Percentiles rank a stretch among this genome's conserved stretches.
Conservation (phyloP, 2,113 vertebrate genomes). For the Morone chrysops region DNA sequence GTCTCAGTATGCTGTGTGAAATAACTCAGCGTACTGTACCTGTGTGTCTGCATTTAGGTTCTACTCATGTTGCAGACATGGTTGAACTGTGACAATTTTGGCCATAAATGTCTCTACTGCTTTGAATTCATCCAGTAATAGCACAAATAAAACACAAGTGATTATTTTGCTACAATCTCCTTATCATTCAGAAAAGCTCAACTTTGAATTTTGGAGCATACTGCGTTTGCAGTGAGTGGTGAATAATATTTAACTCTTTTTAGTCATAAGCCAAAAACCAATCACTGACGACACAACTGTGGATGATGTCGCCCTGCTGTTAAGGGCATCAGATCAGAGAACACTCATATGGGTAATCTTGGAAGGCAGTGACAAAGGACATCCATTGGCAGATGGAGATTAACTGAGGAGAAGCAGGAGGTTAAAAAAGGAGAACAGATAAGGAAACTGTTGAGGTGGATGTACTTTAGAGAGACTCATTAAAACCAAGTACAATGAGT, state of each 20-base stretch:
- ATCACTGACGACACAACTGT: neutral
- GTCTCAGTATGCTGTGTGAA: neutral
- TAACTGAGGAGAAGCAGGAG: conserved; percentile 21
- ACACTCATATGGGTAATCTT: conserved; percentile 24
- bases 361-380: conserved; percentile 19
- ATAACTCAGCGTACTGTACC: neutral
- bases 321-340: conserved; percentile 30
- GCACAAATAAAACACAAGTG: conserved; percentile 12
- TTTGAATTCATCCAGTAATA: conserved; percentile 26
- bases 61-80: conserved; percentile 8
- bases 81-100: conserved; percentile 21
- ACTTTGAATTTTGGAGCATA: conserved; percentile 18
- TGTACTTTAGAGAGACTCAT: conserved; percentile 63
- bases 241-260: conserved; percentile 15
- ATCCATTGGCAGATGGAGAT: conserved; percentile 16
- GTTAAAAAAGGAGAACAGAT: conserved; percentile 29
- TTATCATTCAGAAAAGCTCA: conserved; percentile 23
- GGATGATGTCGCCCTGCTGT: conserved; percentile 2
- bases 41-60: conserved; percentile 5
- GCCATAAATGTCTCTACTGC: neutral
- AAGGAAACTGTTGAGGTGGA: conserved; percentile 44
- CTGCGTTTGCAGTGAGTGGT: neutral
- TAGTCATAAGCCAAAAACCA: conserved; percentile 27
- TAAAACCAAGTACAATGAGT: conserved; percentile 61
- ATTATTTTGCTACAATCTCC: neutral